These are phyloP conservation scores for Syndactyla subalaris DNA, from an alignment of 2,797 vertebrate genomes.

Conservation along the genomic window DNA sequence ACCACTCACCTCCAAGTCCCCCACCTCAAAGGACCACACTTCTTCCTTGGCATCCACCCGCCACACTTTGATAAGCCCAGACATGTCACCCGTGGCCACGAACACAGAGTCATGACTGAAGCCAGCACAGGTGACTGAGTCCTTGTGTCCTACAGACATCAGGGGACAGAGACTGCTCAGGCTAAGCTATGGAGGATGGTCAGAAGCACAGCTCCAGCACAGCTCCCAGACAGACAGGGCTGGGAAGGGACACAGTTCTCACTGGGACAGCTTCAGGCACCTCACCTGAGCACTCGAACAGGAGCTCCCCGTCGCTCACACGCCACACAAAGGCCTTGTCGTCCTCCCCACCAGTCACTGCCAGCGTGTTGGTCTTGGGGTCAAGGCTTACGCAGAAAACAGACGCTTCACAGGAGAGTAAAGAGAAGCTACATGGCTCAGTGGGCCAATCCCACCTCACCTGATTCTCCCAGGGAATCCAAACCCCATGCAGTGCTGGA, in stretches of 20 bases:
- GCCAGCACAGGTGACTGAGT: conserved; percentile 90
- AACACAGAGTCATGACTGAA: conserved; percentile 93
- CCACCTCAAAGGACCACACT: conserved; percentile 95
- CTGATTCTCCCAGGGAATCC: rapidly evolving
- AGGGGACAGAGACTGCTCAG: neutral
- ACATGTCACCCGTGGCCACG: conserved; percentile 95
- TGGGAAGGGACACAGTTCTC: neutral
- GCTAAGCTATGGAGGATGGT: rapidly evolving
- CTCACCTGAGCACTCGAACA: conserved; percentile 92
- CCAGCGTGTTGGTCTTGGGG: conserved; percentile 87
- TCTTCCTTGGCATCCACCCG: conserved; percentile 89
- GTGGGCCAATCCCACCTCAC: rapidly evolving
- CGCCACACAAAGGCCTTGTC: conserved; percentile 95
- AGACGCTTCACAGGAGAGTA: conserved; percentile 78
- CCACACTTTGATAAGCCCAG: conserved; percentile 95
- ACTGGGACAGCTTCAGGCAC: rapidly evolving
- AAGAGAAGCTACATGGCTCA: rapidly evolving
- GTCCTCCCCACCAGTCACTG: conserved; percentile 92
- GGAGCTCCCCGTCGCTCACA: conserved; percentile 87
- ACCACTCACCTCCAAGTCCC: conserved; percentile 89
- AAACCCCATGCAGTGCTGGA: rapidly evolving
- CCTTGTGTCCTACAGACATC: conserved; percentile 89
- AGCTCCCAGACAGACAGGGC: neutral
- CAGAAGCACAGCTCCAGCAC: neutral
- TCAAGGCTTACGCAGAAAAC: conserved; percentile 95